Conservation (phyloP, 2,888 invertebrate species). For the Brachypalpus laphriformis region DNA sequence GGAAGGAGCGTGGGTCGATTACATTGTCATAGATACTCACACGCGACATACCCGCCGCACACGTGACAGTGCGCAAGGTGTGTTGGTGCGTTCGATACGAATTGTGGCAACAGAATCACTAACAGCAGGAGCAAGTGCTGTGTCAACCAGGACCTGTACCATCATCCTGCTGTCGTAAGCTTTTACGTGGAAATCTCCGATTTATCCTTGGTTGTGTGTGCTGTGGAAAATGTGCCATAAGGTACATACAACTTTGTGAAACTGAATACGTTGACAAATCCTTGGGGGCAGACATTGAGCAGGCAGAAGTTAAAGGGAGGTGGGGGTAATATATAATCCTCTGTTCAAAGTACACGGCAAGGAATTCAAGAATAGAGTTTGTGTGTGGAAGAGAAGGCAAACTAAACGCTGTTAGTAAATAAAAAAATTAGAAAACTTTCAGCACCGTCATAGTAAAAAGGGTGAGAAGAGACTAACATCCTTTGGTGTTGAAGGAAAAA, state of each 20-base stretch:
- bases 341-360: slow-evolving; percentile 25
- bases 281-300: not conserved
- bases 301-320: not conserved
- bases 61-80: slow-evolving; percentile 64
- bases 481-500: too few relatives aligned
- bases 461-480: too few relatives aligned
- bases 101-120: not conserved
- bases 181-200: slow-evolving; percentile 28
- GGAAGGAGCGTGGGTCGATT: slow-evolving; percentile 26
- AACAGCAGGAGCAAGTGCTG: not conserved
- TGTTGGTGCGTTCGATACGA: slow-evolving; percentile 5
- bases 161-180: slow-evolving; percentile 44
- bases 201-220: slow-evolving; percentile 22
- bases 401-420: too few relatives aligned
- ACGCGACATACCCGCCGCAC: slow-evolving; percentile 35
- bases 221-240: slow-evolving; percentile 19
- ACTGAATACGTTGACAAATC: slow-evolving; percentile 33
- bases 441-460: too few relatives aligned
- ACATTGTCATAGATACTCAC: slow-evolving; percentile 46
- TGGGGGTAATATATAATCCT: slow-evolving; percentile 5
- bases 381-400: too few relatives aligned
- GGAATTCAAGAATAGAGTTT: not conserved
- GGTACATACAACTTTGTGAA: slow-evolving; percentile 8
- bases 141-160: not conserved
- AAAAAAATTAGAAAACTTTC: too few relatives aligned